Conservation (phyloP, 1,140 invertebrate genomes). For the Drosophila neocordata region DNA sequence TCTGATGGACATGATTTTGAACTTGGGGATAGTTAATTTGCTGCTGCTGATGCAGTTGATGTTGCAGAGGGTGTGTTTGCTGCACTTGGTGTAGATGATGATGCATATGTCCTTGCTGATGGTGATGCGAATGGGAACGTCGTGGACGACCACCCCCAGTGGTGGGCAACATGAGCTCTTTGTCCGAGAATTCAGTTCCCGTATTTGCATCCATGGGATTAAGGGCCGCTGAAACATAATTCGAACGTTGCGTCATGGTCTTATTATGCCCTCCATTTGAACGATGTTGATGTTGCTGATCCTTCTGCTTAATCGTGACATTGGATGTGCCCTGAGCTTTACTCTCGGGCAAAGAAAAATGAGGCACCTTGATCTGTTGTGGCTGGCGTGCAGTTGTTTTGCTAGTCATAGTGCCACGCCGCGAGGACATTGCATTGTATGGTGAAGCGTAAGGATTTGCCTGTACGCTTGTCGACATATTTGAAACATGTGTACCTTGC, state of each 20-base stretch:
- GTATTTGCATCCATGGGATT: slow-evolving; percentile 12
- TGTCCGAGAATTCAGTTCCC: slow-evolving; percentile 40
- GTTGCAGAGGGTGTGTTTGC: slow-evolving; percentile 50
- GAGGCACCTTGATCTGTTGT: slow-evolving; percentile 33
- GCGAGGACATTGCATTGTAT: slow-evolving; percentile 40
- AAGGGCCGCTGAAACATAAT: slow-evolving; percentile 18
- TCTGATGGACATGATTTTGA: slow-evolving; percentile 18
- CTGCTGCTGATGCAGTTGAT: slow-evolving; percentile 66
- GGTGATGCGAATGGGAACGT: slow-evolving; percentile 19
- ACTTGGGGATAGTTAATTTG: slow-evolving; percentile 14
- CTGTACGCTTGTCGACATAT: slow-evolving; percentile 12
- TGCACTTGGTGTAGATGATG: slow-evolving; percentile 37
- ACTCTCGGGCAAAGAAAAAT: slow-evolving; percentile 34
- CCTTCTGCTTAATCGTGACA: slow-evolving; percentile 22
- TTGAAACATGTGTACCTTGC: slow-evolving; percentile 1
- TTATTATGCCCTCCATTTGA: slow-evolving; percentile 21
- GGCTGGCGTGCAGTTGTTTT: slow-evolving; percentile 48
- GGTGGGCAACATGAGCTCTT: slow-evolving; percentile 32
- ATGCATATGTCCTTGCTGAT: slow-evolving; percentile 12
- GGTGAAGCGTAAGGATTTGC: slow-evolving; percentile 24
- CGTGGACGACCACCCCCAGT: slow-evolving; percentile 2
- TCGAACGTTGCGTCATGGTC: slow-evolving; percentile 29
- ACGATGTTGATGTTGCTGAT: slow-evolving; percentile 16
- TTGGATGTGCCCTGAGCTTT: slow-evolving; percentile 24
- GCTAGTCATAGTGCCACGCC: slow-evolving; percentile 28